Conservation (phyloP, 2,888 invertebrate species). For the Rhorus exstirpatorius region DNA sequence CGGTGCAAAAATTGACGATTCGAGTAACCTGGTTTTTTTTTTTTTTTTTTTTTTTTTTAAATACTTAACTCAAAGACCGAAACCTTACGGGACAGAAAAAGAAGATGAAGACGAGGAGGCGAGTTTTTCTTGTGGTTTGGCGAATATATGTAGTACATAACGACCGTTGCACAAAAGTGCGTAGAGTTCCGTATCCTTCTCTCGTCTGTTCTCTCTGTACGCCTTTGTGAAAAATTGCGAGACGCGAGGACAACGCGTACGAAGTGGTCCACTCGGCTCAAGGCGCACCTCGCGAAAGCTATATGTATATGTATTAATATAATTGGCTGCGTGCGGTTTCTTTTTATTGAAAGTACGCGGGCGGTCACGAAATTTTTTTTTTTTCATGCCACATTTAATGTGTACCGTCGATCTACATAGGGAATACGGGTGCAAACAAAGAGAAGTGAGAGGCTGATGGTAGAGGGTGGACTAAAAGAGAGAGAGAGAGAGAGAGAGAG, state of each 20-base stretch:
- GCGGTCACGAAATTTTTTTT: conserved; percentile 40
- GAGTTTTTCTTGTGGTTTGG: not conserved
- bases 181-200: not conserved
- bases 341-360: conserved; percentile 73
- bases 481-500: conserved; percentile 27
- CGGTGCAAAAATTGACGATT: too few species aligned
- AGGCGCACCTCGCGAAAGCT: conserved; percentile 6
- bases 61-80: too few species aligned
- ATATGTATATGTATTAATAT: not conserved
- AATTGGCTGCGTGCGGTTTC: conserved; percentile 73
- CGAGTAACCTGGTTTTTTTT: too few species aligned
- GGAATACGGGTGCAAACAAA: conserved; percentile 66
- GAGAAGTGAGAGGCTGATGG: conserved; percentile 46
- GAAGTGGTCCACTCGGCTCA: not conserved
- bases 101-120: too few species aligned
- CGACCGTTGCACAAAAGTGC: not conserved
- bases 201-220: not conserved
- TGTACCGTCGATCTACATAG: conserved; percentile 29
- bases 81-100: too few species aligned
- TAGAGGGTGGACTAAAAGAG: conserved; percentile 2
- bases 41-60: too few species aligned
- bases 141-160: not conserved
- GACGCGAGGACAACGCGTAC: not conserved
- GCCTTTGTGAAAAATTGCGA: not conserved
- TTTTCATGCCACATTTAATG: conserved; percentile 26